These are phyloP conservation scores for Steinernema hermaphroditum DNA, from an alignment of 2,888 invertebrate species.

Conservation along the genomic window DNA sequence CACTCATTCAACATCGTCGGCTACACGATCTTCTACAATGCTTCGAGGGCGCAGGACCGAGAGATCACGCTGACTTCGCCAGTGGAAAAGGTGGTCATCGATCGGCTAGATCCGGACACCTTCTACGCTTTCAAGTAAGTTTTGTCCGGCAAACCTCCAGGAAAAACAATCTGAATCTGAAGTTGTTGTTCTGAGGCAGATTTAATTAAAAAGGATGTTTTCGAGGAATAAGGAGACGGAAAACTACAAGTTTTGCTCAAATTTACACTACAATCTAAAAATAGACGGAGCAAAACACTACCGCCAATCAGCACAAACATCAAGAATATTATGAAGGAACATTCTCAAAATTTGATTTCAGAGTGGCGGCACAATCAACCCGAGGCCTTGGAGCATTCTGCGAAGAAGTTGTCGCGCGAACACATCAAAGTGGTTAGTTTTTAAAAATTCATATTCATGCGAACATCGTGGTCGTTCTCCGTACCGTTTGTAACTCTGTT, in stretches of 20 bases:
- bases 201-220: too few species aligned
- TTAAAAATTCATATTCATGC: background rate
- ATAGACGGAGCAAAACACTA: too few species aligned
- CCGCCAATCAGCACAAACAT: too few species aligned
- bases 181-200: too few species aligned
- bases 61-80: slow-evolving; percentile 55
- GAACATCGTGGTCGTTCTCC: slow-evolving; percentile 8
- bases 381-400: slow-evolving; percentile 93
- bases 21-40: slow-evolving; percentile 93
- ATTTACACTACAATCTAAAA: too few species aligned
- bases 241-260: too few species aligned
- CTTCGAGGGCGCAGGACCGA: slow-evolving; percentile 51
- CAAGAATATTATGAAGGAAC: background rate
- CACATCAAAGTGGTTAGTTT: slow-evolving; percentile 94
- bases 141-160: background rate
- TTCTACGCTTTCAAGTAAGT: slow-evolving; percentile 79
- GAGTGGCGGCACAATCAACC: slow-evolving; percentile 90
- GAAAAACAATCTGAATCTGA: too few species aligned
- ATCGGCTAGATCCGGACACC: slow-evolving; percentile 90
- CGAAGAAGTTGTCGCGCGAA: slow-evolving; percentile 87
- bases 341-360: slow-evolving; percentile 75
- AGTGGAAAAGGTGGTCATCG: slow-evolving; percentile 73
- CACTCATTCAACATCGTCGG: slow-evolving; percentile 75
- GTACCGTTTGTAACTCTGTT: slow-evolving; percentile 33
- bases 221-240: too few species aligned